Percentiles rank a stretch among this genome's conserved stretches.
These are phyloP conservation scores for Enteromius anoplus DNA, from an alignment of 2,797 vertebrate genomes.

Conservation along the genomic window DNA sequence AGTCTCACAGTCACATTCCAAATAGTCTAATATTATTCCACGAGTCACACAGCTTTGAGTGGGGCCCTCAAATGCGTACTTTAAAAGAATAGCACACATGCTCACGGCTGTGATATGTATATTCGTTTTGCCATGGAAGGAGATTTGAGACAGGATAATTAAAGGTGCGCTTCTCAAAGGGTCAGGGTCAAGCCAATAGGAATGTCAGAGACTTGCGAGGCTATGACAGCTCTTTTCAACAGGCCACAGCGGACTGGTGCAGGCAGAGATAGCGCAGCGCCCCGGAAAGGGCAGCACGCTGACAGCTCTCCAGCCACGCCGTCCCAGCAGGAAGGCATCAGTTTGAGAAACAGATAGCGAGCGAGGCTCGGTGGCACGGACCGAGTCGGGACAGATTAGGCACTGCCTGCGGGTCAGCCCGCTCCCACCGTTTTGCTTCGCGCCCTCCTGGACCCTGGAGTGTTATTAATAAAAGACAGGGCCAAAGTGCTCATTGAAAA, in stretches of 20 bases:
- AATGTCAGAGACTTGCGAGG: conserved; percentile 76
- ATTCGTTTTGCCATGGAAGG: conserved; percentile 34
- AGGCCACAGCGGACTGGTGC: conserved; percentile 65
- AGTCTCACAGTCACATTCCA: conserved; percentile 60
- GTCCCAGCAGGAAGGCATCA: conserved; percentile 97
- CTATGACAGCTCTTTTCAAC: conserved; percentile 80
- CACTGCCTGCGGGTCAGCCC: conserved; percentile 87
- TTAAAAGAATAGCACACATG: conserved; percentile 25
- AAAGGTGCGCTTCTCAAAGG: conserved; percentile 59
- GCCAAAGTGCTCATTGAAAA: conserved; percentile 87
- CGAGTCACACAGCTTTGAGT: conserved; percentile 43
- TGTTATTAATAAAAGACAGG: conserved; percentile 93
- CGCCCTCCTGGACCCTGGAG: conserved; percentile 77
- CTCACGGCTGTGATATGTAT: conserved; percentile 32
- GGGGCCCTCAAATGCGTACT: conserved; percentile 44
- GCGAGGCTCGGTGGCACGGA: conserved; percentile 77
- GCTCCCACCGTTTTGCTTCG: conserved; percentile 88
- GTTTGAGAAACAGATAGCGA: conserved; percentile 90
- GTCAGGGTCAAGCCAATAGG: conserved; percentile 76
- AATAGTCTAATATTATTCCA: conserved; percentile 57
- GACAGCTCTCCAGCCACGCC: conserved; percentile 93
- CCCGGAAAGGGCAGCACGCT: conserved; percentile 76
- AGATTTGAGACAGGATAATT: conserved; percentile 60
- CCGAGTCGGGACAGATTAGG: conserved; percentile 93
- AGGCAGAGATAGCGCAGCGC: conserved; percentile 67